Conservation (phyloP, 2,888 invertebrate genomes). For the Stramonita haemastoma region DNA sequence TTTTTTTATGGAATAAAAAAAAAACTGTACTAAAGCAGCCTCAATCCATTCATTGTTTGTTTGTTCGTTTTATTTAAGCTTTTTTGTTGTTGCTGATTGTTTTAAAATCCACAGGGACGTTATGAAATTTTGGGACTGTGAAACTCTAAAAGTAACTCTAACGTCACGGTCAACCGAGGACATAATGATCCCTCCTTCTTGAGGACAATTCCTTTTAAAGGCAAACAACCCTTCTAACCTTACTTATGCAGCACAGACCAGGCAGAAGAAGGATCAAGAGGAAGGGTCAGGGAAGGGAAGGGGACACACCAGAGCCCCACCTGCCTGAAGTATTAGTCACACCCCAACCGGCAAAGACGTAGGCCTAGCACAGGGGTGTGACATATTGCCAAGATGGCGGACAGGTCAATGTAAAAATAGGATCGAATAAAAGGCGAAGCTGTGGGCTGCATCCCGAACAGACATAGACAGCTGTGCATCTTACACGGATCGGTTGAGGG, state of each 20-base stretch:
- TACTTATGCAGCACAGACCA: not conserved
- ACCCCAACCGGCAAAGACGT: not conserved
- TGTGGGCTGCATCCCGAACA: not conserved
- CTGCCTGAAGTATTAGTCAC: not conserved
- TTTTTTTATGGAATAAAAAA: too few relatives aligned
- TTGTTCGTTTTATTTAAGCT: too few relatives aligned
- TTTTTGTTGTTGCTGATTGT: too few relatives aligned
- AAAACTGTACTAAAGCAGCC: too few relatives aligned
- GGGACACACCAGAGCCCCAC: not conserved
- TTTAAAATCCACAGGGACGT: too few relatives aligned
- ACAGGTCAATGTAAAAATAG: conserved; percentile 10
- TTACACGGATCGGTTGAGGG: not conserved
- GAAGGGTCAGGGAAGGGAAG: not conserved
- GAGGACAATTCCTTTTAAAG: too few relatives aligned
- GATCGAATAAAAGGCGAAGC: conserved; percentile 14
- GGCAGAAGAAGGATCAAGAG: not conserved
- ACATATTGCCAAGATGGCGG: not conserved
- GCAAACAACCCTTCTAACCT: too few relatives aligned
- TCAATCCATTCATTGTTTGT: too few relatives aligned
- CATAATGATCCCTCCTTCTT: too few relatives aligned
- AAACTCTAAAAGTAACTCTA: too few relatives aligned
- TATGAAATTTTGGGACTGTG: too few relatives aligned
- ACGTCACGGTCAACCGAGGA: too few relatives aligned
- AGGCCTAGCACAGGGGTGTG: not conserved
- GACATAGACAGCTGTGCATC: not conserved